A percentile compares a stretch with the other conserved stretches of the same genome.
Conservation (phyloP, 2,113 vertebrate genomes). For the Mus musculus region DNA sequence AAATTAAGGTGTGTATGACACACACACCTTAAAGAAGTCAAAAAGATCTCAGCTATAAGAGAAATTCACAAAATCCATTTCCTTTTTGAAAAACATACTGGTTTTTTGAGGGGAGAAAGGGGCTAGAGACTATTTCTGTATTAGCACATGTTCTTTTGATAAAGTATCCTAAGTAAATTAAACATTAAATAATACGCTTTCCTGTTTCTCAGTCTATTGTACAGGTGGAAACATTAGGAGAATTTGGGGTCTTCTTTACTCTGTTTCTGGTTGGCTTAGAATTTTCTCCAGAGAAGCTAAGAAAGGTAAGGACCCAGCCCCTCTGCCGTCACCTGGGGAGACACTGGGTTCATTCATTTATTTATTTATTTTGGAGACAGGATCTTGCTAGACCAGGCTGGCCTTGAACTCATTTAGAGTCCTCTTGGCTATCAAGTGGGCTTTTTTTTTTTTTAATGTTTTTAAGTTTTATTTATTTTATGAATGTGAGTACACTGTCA, state of each 20-base stretch:
- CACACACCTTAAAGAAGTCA: not conserved
- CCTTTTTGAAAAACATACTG: not conserved
- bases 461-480: too few species aligned
- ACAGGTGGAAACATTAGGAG: constrained; percentile 97
- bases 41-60: not conserved
- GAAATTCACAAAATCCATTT: not conserved
- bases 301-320: constrained; percentile 90
- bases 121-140: too few species aligned
- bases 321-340: not conserved
- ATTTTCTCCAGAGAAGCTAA: constrained; percentile 97
- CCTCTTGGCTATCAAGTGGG: not conserved
- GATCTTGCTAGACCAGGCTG: not conserved
- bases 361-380: not conserved
- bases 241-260: constrained; percentile 98
- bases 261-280: constrained; percentile 98
- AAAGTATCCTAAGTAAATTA: not conserved
- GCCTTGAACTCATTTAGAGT: not conserved
- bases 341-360: not conserved
- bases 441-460: too few species aligned
- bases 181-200: not conserved
- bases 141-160: not conserved
- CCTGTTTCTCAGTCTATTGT: constrained; percentile 93
- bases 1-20: not conserved
- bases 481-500: too few species aligned
- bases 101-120: not conserved